Evolutionary conservation across 2,888 invertebrate species (phyloP), one percentile per base, ranked within the genome.

Genomic region (Merodon equestris): DNA sequence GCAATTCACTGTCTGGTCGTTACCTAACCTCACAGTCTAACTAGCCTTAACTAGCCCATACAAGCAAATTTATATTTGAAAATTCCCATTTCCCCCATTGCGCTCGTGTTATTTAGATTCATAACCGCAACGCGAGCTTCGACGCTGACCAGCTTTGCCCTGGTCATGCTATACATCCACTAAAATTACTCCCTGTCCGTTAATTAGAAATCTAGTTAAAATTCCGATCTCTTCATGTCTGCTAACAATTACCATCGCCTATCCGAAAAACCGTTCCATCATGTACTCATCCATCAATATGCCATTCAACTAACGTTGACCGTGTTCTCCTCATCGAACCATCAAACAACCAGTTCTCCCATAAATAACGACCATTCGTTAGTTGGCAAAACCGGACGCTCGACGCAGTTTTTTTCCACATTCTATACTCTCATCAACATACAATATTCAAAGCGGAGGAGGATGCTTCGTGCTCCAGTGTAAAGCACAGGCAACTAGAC

Each of bases 121-220:
- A n/a, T n/a, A n/a, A n/a, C n/a, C n/a, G n/a, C 27, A 4, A 7
- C 27, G 27, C 27, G 27, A 27, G 27, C 7, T 7, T 27, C 27
- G 2, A 27, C 2, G 7, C 2, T 4, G 2, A 27, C 27, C 27
- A 27, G 27, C 27, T 27, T 27, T 27, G 27, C 3, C 7, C 54
- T 36, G 50, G 17, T 40, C 34, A n/a, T 56, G 17, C 40, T 27
- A 51, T 63, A 51, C 27, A 51, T 75, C 58, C 34, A 40, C 36
- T 36, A 17, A 63, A 77, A 73, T 63, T 67, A 44, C 57, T 73
- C 77, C 63, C 77, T 14, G 47, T 47, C 58, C 67, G 61, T 73
- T 73, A 53, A 77, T 77, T 77, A 73, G 63, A 58, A 77, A 67
- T 40, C 61, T 67, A 45, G 67, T 68, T 77, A 57, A 77, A 72